These are phyloP conservation scores for Clepsis dumicolana DNA, from an alignment of 2,888 invertebrate species.

Conservation along the genomic window DNA sequence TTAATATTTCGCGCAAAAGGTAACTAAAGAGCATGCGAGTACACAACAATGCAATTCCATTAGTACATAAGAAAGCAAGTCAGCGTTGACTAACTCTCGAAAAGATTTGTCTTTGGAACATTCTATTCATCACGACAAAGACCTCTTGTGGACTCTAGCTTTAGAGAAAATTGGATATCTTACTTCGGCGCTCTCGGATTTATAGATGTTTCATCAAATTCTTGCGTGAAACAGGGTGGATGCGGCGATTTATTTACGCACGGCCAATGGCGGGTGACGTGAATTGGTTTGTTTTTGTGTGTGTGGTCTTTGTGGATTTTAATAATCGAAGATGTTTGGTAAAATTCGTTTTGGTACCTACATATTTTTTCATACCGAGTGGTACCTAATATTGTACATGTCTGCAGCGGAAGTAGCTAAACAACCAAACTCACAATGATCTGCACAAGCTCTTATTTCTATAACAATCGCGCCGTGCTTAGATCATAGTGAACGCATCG, in stretches of 20 bases:
- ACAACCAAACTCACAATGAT: no score
- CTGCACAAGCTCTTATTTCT: no score
- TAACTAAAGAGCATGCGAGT: not conserved
- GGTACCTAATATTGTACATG: no score
- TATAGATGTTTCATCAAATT: constrained; percentile 68
- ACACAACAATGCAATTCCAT: constrained; percentile 41
- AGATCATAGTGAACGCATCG: no score
- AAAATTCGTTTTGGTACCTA: no score
- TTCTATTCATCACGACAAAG: constrained; percentile 80
- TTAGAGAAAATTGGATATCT: constrained; percentile 83
- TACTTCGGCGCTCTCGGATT: constrained; percentile 72
- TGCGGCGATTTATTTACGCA: constrained; percentile 44
- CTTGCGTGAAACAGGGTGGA: constrained; percentile 49
- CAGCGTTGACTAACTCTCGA: constrained; percentile 69
- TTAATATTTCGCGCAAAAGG: not conserved
- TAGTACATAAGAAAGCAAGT: constrained; percentile 44
- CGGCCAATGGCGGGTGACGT: not conserved
- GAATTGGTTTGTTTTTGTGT: not conserved
- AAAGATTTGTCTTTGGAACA: constrained; percentile 74
- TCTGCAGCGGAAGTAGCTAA: no score
- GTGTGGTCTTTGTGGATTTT: not conserved
- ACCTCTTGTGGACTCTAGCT: constrained; percentile 78
- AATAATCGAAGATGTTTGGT: not conserved
- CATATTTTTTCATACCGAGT: no score
- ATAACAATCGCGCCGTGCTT: no score